These are phyloP conservation scores for Diarsia mendica DNA, from an alignment of 2,888 invertebrate species.

Conservation along the genomic window DNA sequence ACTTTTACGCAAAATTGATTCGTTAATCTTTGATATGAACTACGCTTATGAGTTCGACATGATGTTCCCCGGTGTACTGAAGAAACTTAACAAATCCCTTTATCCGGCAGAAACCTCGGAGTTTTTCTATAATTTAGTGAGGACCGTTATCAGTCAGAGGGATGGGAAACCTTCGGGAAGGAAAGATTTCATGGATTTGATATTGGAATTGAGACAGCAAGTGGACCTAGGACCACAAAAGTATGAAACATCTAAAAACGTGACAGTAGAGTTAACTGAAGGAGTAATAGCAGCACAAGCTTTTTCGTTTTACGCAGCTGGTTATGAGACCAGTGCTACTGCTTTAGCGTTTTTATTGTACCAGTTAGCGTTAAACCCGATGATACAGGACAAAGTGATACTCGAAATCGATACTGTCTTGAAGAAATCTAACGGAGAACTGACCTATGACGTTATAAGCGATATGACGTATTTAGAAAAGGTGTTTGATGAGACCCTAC, in stretches of 20 bases:
- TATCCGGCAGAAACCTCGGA: slow-evolving; percentile 39
- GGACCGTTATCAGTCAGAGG: slow-evolving; percentile 45
- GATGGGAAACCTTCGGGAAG: slow-evolving; percentile 58
- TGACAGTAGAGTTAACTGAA: slow-evolving; percentile 2
- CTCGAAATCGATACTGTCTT: neutral
- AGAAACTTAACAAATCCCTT: slow-evolving; percentile 55
- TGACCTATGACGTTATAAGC: slow-evolving; percentile 7
- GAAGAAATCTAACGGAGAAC: slow-evolving; percentile 2
- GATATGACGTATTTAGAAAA: slow-evolving; percentile 13
- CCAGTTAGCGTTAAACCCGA: neutral
- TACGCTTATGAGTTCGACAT: slow-evolving; percentile 56
- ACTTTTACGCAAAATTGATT: neutral
- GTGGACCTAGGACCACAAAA: neutral
- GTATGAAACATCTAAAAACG: neutral
- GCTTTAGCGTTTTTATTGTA: slow-evolving; percentile 12
- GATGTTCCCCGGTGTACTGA: slow-evolving; percentile 66
- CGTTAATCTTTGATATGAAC: slow-evolving; percentile 48
- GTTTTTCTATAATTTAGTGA: slow-evolving; percentile 7
- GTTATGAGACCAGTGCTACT: slow-evolving; percentile 4
- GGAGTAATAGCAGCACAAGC: slow-evolving; percentile 9
- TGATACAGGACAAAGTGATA: neutral
- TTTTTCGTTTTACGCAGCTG: slow-evolving; percentile 12
- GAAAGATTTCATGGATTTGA: slow-evolving; percentile 72
- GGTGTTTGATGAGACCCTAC: neutral
- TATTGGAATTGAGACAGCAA: slow-evolving; percentile 51